Evolutionary conservation across 2,797 vertebrate genomes (phyloP), one percentile per base, ranked within the genome.

Genomic region (Limnodromus scolopaceus): DNA sequence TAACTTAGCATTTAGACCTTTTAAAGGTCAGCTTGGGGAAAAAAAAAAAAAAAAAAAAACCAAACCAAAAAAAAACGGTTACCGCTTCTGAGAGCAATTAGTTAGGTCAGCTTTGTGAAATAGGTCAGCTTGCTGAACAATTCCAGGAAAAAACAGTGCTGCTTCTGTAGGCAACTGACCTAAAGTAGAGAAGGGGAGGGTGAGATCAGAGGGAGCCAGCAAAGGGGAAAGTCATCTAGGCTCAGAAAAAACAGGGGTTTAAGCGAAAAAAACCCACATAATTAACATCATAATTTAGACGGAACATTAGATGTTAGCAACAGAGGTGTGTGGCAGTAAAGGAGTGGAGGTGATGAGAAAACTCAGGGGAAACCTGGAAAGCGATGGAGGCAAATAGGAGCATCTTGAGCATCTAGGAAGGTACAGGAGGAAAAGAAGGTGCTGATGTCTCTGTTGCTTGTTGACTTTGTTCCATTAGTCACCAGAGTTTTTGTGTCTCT

Each of bases 21-120:
- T 54, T 69, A 87, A 91, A 96, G 80, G 93, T 95, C 94, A 91
- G 45, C 24, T 16, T n/a, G n/a, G n/a, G n/a, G n/a, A n/a, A n/a
- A 34, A 57, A 34, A 58, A 38, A 25, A 38, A 10, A 22, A 8
- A 9, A 34, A 34, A 20, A 9, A n/a, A 22, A n/a, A 12, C 12
- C 46, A 49, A 49, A 25, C 23, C 4, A 19, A 69, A 55, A 83
- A 83, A 55, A 66, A 39, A 5, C 0, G 0, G 72, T 82, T 95
- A 46, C 9, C 3, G 4, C 36, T 78, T 54, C 58, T 70, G 74
- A 88, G 69, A 88, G 46, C 58, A 76, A 79, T 74, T 45, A 84
- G 51, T 77, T 65, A 84, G 60, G 92, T 64, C 82, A 77, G 25
- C 53, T 68, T 60, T 38, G 28, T 64, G 75, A 93, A 95, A 87